A percentile compares a stretch with the other conserved stretches of the same genome.
Evolutionary conservation across 1,140 invertebrate genomes (phyloP).

Genomic region (Lasaia peninsularis): DNA sequence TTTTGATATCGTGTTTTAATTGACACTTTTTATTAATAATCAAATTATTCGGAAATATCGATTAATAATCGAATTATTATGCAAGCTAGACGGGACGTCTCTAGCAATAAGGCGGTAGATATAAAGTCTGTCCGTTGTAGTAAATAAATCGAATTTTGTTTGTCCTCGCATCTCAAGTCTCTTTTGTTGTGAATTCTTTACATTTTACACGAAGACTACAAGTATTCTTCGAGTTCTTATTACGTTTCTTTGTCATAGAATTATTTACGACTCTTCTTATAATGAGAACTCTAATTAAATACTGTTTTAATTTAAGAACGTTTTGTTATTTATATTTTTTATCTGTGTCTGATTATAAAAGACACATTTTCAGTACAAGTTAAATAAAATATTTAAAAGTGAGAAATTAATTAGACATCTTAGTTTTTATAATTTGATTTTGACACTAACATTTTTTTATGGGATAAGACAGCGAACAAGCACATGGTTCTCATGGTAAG

Average conservation of each 20-base stretch:
- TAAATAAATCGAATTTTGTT: constrained; percentile 48
- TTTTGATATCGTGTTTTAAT: too few relatives aligned
- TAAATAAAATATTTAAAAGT: neutral
- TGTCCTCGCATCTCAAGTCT: constrained; percentile 19
- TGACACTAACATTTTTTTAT: too few relatives aligned
- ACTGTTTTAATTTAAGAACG: neutral
- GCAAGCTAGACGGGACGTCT: neutral
- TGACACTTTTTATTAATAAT: too few relatives aligned
- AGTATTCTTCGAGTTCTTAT: constrained; percentile 8
- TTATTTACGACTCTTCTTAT: constrained; percentile 3
- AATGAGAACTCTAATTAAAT: constrained; percentile 1
- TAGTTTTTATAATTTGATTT: too few relatives aligned
- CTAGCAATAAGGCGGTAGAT: constrained; percentile 28
- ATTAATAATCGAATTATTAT: too few relatives aligned
- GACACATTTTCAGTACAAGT: neutral
- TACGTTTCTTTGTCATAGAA: constrained; percentile 5
- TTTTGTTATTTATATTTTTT: too few relatives aligned
- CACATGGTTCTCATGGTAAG: too few relatives aligned
- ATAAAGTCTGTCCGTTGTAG: constrained; percentile 30
- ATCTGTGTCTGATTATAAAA: too few relatives aligned
- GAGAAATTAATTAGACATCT: too few relatives aligned
- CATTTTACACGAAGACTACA: constrained; percentile 4
- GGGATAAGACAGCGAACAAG: too few relatives aligned
- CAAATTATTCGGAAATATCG: too few relatives aligned
- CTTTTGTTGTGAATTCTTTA: constrained; percentile 3